Evolutionary conservation across 2,888 invertebrate species (phyloP).

Genomic region (Orchesellides sinensis): DNA sequence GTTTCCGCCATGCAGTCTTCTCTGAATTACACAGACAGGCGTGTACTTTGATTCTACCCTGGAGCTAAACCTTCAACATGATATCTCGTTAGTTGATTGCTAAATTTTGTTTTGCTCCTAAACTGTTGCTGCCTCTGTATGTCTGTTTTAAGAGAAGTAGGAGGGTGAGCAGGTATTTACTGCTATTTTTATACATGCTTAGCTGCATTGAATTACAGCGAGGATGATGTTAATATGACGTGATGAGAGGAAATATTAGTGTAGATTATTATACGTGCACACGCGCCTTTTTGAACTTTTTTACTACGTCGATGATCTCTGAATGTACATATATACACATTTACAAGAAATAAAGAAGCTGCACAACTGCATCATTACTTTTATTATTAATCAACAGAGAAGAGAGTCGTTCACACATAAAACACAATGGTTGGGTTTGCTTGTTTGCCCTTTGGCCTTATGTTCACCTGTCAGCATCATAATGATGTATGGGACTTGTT

Average conservation of each 20-base stretch:
- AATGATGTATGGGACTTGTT: constrained; percentile 54
- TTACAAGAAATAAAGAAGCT: background rate
- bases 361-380: constrained; percentile 3
- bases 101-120: background rate
- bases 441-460: constrained; percentile 55
- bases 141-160: background rate
- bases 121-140: background rate
- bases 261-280: constrained; percentile 20
- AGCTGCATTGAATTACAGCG: too few relatives aligned
- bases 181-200: too few relatives aligned
- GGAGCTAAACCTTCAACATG: constrained; percentile 1
- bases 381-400: constrained; percentile 54
- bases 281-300: constrained; percentile 3
- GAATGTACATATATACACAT: background rate
- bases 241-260: background rate
- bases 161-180: background rate
- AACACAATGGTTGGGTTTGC: constrained; percentile 26
- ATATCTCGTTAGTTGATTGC: constrained; percentile 21
- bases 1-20: too few relatives aligned
- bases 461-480: constrained; percentile 48
- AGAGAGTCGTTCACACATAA: background rate
- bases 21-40: background rate
- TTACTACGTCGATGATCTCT: background rate
- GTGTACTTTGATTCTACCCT: background rate
- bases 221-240: background rate